Percentiles rank a stretch among this genome's conserved stretches.
These are phyloP conservation scores for Hyposoter dolosus DNA, from an alignment of 2,888 invertebrate species.

Conservation along the genomic window DNA sequence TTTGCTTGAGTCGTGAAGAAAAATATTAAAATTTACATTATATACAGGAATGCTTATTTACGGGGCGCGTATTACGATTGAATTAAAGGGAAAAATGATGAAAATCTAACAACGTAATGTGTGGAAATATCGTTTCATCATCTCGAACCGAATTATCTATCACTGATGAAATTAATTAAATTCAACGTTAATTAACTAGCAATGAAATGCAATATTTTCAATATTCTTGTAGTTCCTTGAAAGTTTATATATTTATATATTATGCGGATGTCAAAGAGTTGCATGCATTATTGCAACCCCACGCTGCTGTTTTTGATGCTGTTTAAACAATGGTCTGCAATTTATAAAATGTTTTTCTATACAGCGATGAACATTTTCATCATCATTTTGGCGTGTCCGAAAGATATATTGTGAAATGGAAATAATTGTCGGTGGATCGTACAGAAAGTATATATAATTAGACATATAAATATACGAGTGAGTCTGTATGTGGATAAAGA, in stretches of 20 bases:
- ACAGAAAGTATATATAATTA: conserved; percentile 16
- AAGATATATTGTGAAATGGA: conserved; percentile 25
- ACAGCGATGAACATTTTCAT: conserved; percentile 4
- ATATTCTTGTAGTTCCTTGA: background rate
- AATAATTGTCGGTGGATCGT: conserved; percentile 10
- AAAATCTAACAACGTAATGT: conserved; percentile 39
- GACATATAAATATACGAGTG: conserved; percentile 4
- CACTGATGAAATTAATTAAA: background rate
- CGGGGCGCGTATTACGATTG: conserved; percentile 46
- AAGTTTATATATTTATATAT: conserved; percentile 43
- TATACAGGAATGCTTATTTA: conserved; percentile 58
- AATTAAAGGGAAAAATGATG: conserved; percentile 26
- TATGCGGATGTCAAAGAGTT: conserved; percentile 34
- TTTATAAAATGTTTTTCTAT: background rate
- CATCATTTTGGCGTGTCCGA: conserved; percentile 6
- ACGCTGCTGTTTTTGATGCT: background rate
- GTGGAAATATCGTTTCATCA: background rate
- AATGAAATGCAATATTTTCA: conserved; percentile 32
- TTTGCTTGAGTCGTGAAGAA: background rate
- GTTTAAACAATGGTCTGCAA: background rate
- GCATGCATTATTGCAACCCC: conserved; percentile 17
- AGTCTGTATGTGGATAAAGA: conserved; percentile 46
- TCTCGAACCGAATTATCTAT: background rate
- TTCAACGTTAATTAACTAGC: conserved; percentile 33
- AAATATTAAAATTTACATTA: conserved; percentile 1